Evolutionary conservation across 2,888 invertebrate species (phyloP).

Genomic region (Proisotoma minuta): DNA sequence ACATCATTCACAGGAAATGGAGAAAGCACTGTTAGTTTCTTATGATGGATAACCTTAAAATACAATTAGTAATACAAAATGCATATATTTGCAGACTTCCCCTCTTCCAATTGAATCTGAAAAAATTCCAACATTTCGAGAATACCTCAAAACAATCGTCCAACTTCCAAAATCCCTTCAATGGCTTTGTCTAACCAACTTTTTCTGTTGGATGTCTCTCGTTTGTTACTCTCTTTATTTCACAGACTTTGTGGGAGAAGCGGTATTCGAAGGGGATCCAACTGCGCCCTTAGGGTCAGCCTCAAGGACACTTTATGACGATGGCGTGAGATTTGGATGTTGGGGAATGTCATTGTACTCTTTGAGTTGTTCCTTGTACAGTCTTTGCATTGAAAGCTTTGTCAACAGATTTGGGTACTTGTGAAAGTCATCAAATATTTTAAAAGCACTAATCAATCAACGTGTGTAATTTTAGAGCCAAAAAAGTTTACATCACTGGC

Average conservation of each 20-base stretch:
- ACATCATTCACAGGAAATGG: slow-evolving; percentile 1
- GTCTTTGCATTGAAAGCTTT: slow-evolving; percentile 73
- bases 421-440: neutral
- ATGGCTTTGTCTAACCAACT: slow-evolving; percentile 83
- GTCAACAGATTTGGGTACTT: slow-evolving; percentile 62
- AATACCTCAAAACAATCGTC: slow-evolving; percentile 84
- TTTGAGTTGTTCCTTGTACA: slow-evolving; percentile 89
- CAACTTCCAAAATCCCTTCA: slow-evolving; percentile 82
- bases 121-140: slow-evolving; percentile 54
- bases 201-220: slow-evolving; percentile 97
- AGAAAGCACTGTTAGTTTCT: neutral
- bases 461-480: slow-evolving; percentile 73
- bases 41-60: too few relatives aligned
- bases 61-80: too few relatives aligned
- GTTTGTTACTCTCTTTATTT: slow-evolving; percentile 95
- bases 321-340: slow-evolving; percentile 89
- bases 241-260: slow-evolving; percentile 91
- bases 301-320: slow-evolving; percentile 62
- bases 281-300: slow-evolving; percentile 50
- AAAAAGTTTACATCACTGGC: slow-evolving; percentile 80
- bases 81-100: too few relatives aligned
- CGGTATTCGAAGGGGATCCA: slow-evolving; percentile 77
- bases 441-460: neutral
- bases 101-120: neutral
- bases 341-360: slow-evolving; percentile 89